phyloP scores from a whole-genome alignment of 1,140 invertebrate species.

The Nomia melanderi region DNA sequence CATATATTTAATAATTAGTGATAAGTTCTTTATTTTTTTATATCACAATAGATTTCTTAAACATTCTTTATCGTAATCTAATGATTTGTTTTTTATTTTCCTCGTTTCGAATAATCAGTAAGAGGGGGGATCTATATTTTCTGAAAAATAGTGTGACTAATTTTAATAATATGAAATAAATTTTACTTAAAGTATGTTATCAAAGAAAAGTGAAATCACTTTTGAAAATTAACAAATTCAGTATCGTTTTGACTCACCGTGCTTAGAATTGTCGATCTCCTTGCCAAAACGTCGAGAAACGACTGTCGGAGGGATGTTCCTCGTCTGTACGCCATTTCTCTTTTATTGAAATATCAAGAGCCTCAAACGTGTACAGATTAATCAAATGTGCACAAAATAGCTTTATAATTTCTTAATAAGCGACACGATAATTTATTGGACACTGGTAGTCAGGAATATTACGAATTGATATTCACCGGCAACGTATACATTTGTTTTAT shows the following conservation, averaged over 20 bases:
- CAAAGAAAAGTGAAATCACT: not conserved
- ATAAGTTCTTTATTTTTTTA: too few relatives aligned
- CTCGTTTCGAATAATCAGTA: too few relatives aligned
- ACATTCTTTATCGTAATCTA: too few relatives aligned
- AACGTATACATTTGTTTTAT: constrained; percentile 40
- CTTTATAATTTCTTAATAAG: not conserved
- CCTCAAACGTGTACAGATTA: not conserved
- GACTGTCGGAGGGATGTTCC: constrained; percentile 57
- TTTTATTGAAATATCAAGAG: not conserved
- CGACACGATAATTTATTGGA: not conserved
- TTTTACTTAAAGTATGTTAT: too few relatives aligned
- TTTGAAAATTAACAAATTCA: not conserved
- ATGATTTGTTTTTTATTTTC: too few relatives aligned
- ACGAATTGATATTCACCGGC: not conserved
- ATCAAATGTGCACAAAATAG: not conserved
- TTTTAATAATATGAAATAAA: too few relatives aligned
- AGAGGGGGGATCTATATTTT: too few relatives aligned
- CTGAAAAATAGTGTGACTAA: too few relatives aligned
- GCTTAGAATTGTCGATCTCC: not conserved
- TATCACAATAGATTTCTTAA: too few relatives aligned
- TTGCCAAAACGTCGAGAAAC: constrained; percentile 28
- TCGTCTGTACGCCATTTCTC: constrained; percentile 24
- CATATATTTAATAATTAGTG: too few relatives aligned
- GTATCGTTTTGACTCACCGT: constrained; percentile 27
- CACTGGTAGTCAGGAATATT: not conserved